Percentiles rank a stretch among this genome's conserved stretches.
Evolutionary conservation across 2,797 vertebrate species (phyloP).

Genomic region (Oryzias sinensis): DNA sequence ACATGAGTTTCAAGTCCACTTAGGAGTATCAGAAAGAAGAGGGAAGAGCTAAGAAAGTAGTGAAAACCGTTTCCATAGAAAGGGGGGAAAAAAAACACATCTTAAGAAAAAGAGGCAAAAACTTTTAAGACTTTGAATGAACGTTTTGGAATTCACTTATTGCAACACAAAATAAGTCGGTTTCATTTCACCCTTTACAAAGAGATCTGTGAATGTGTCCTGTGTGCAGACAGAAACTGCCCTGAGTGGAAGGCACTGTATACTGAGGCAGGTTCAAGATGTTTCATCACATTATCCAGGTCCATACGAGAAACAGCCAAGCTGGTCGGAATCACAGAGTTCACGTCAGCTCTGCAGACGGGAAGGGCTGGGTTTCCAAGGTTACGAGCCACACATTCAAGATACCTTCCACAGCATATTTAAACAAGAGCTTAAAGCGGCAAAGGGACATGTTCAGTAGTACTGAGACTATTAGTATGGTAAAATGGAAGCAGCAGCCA

Average conservation of each 20-base stretch:
- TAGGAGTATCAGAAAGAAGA: slow-evolving; percentile 24
- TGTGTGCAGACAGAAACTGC: slow-evolving; percentile 53
- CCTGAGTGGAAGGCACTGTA: slow-evolving; percentile 75
- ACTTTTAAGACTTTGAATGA: slow-evolving; percentile 6
- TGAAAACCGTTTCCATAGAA: not conserved
- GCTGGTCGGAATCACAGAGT: slow-evolving; percentile 49
- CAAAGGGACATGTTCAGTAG: slow-evolving; percentile 61
- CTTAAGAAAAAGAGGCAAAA: slow-evolving; percentile 28
- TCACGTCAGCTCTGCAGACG: slow-evolving; percentile 40
- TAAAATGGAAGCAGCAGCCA: slow-evolving; percentile 64
- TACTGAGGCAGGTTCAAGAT: slow-evolving; percentile 59
- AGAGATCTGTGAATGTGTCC: slow-evolving; percentile 44
- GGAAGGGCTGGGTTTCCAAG: slow-evolving; percentile 37
- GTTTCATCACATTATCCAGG: slow-evolving; percentile 63
- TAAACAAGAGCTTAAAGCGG: slow-evolving; percentile 51
- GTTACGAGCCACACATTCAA: slow-evolving; percentile 53
- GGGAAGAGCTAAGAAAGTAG: slow-evolving; percentile 32
- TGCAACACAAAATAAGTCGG: slow-evolving; percentile 36
- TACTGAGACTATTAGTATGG: slow-evolving; percentile 59
- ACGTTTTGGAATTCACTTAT: slow-evolving; percentile 30
- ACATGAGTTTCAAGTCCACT: slow-evolving; percentile 36
- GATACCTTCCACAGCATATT: slow-evolving; percentile 54
- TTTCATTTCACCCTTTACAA: slow-evolving; percentile 24
- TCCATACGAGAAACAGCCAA: slow-evolving; percentile 45
- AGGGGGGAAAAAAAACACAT: slow-evolving; percentile 26